These are phyloP conservation scores for Acridotheres tristis DNA, from an alignment of 2,797 vertebrate species.

Conservation along the genomic window DNA sequence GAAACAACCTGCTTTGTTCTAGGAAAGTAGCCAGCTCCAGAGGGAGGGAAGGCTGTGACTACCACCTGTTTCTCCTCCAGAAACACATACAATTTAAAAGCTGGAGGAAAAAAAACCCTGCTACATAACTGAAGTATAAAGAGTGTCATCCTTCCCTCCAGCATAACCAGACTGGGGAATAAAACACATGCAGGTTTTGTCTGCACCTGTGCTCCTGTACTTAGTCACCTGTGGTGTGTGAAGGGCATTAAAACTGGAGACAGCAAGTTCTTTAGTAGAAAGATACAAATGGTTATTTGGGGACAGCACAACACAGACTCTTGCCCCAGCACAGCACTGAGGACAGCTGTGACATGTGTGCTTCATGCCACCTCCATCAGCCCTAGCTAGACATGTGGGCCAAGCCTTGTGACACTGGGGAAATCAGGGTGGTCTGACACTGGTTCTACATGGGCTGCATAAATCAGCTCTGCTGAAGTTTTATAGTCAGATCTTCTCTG, in stretches of 20 bases:
- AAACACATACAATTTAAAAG: constrained; percentile 21
- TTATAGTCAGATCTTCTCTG: not conserved
- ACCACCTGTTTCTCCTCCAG: constrained; percentile 46
- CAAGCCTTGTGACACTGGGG: not conserved
- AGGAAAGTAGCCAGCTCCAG: constrained; percentile 35
- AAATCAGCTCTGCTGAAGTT: not conserved
- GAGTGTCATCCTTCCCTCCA: not conserved
- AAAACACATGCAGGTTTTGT: not conserved
- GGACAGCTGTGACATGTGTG: not conserved
- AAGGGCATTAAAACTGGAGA: not conserved
- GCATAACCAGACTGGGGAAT: not conserved
- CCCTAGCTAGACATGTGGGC: not conserved
- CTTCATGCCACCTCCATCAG: not conserved
- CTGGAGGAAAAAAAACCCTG: not conserved
- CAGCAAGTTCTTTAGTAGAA: not conserved
- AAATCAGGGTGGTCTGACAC: not conserved
- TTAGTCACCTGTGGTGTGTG: not conserved
- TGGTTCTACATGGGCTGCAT: not conserved
- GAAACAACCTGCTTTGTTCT: constrained; percentile 36
- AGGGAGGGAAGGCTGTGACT: not conserved
- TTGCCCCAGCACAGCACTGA: not conserved
- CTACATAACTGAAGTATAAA: not conserved
- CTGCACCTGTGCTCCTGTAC: not conserved
- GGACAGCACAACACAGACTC: not conserved
- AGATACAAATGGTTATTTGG: not conserved